A percentile compares a stretch with the other conserved stretches of the same genome.
Conservation (phyloP, 2,113 vertebrate genomes). For the Phrynosoma platyrhinos region DNA sequence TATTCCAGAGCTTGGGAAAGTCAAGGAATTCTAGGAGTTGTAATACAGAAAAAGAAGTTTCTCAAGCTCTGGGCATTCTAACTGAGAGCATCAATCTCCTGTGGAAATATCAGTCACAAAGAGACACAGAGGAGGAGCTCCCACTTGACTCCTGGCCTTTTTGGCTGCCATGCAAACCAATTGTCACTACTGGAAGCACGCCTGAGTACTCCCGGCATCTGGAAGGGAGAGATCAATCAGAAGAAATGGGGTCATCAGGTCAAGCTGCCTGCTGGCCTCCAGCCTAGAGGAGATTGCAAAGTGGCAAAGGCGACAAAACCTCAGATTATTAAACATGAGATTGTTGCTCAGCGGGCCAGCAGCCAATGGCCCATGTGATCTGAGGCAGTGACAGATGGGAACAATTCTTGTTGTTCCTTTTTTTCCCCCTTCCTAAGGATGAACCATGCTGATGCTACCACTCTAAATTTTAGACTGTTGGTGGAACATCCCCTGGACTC, state of each 20-base stretch:
- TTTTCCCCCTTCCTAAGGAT: too few species aligned
- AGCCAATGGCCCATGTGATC: not conserved
- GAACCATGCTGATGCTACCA: not conserved
- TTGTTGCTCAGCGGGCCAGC: not conserved
- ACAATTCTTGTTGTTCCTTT: too few species aligned
- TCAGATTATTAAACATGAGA: not conserved
- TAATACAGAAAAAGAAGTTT: too few species aligned
- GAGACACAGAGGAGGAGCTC: too few species aligned
- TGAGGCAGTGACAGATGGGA: not conserved
- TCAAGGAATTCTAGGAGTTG: too few species aligned
- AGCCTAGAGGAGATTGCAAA: not conserved
- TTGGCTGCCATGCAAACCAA: not conserved
- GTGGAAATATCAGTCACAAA: too few species aligned
- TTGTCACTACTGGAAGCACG: not conserved
- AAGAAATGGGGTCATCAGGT: not conserved
- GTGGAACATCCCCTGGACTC: not conserved
- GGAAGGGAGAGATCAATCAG: not conserved
- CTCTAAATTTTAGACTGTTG: not conserved
- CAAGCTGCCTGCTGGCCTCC: not conserved
- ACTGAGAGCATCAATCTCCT: too few species aligned
- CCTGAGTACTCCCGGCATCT: not conserved
- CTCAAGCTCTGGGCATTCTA: too few species aligned
- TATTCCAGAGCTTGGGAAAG: too few species aligned
- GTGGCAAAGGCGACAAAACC: not conserved
- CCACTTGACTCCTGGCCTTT: not conserved